phyloP scores from a whole-genome alignment of 2,113 vertebrate genomes.

The Semnornis frantzii region DNA sequence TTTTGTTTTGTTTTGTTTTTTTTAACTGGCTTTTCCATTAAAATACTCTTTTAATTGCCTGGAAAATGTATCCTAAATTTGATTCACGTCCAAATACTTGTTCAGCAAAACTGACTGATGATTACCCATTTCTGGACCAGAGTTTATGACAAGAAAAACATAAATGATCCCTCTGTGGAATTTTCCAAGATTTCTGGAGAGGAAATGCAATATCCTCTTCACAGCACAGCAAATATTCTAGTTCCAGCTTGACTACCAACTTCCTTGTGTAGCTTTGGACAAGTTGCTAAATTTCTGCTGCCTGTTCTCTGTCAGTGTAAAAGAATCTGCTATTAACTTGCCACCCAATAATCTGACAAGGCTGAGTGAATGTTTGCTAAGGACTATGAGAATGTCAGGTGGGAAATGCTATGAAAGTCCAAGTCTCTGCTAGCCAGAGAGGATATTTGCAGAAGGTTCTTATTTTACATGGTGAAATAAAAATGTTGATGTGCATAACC shows the following conservation, averaged over 20 bases:
- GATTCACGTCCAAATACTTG: background rate
- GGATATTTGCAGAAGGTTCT: background rate
- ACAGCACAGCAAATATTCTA: background rate
- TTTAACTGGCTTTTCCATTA: background rate
- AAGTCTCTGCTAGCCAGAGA: background rate
- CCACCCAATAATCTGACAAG: background rate
- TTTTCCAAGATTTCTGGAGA: slow-evolving; percentile 20
- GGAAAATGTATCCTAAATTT: background rate
- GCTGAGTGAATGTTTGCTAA: background rate
- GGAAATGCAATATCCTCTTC: slow-evolving; percentile 18
- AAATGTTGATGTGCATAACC: background rate
- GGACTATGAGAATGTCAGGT: background rate
- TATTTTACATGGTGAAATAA: background rate
- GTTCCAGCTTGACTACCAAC: background rate
- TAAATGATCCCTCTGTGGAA: background rate
- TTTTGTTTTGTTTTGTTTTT: background rate
- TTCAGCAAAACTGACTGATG: slow-evolving; percentile 7
- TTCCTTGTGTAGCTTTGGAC: background rate
- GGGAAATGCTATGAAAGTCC: background rate
- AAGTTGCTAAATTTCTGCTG: background rate
- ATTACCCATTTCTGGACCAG: background rate
- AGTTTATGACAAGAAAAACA: slow-evolving; percentile 10
- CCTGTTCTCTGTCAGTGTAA: background rate
- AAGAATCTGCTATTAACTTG: background rate
- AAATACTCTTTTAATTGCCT: background rate